Evolutionary conservation across 2,113 vertebrate species (phyloP).

Genomic region (Pungitius pungitius): DNA sequence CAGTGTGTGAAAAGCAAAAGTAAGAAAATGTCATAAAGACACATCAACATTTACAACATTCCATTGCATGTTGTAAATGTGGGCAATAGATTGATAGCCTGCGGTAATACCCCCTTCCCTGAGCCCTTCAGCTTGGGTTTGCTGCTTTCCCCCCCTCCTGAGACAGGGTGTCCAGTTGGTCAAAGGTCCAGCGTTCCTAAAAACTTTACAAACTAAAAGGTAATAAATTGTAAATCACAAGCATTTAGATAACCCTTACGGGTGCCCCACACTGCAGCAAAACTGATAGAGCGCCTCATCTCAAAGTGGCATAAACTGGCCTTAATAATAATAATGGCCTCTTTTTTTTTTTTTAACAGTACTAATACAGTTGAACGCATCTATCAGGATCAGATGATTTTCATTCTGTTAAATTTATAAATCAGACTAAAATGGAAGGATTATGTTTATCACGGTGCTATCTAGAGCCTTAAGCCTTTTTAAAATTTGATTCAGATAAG

Average conservation of each 20-base stretch:
- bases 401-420: not conserved
- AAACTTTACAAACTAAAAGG: slow-evolving; percentile 90
- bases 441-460: no score
- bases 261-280: slow-evolving; percentile 87
- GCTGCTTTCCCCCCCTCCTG: slow-evolving; percentile 88
- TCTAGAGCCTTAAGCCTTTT: no score
- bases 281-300: slow-evolving; percentile 72
- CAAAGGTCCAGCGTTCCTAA: slow-evolving; percentile 99
- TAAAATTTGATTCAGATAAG: no score
- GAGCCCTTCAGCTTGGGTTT: slow-evolving; percentile 72
- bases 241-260: slow-evolving; percentile 75
- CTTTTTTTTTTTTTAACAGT: slow-evolving; percentile 30
- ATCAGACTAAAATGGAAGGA: not conserved
- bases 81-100: not conserved
- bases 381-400: not conserved
- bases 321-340: slow-evolving; percentile 28
- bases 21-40: slow-evolving; percentile 12
- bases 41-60: slow-evolving; percentile 15
- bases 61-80: slow-evolving; percentile 25
- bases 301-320: slow-evolving; percentile 1
- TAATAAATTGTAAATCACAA: slow-evolving; percentile 83
- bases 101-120: slow-evolving; percentile 57
- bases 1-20: slow-evolving; percentile 2
- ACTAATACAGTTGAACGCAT: not conserved
- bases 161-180: slow-evolving; percentile 99